phyloP scores from a whole-genome alignment of 2,113 vertebrate species.

The Syngnathus scovelli region DNA sequence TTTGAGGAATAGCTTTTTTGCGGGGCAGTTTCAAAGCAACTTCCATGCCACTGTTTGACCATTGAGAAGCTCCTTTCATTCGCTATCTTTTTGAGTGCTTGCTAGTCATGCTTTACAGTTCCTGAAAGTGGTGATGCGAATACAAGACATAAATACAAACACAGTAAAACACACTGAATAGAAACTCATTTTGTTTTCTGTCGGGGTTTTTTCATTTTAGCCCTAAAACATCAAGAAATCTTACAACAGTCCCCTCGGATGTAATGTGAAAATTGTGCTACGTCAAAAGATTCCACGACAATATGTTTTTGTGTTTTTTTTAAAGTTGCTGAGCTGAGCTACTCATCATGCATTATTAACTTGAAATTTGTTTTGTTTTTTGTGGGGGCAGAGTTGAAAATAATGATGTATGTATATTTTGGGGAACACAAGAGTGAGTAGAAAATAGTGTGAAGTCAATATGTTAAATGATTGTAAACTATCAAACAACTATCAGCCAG shows the following conservation, averaged over 20 bases:
- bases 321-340: conserved; percentile 38
- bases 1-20: conserved; percentile 18
- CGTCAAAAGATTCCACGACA: conserved; percentile 61
- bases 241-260: conserved; percentile 47
- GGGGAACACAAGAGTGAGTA: conserved; percentile 37
- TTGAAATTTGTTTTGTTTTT: conserved; percentile 8
- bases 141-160: conserved; percentile 60
- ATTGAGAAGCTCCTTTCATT: conserved; percentile 22
- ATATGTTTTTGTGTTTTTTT: conserved; percentile 27
- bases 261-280: conserved; percentile 70
- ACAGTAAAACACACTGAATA: conserved; percentile 65
- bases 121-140: conserved; percentile 43
- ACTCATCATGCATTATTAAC: conserved; percentile 65
- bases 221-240: conserved; percentile 56
- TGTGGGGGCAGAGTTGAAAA: neutral
- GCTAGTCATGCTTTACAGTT: conserved; percentile 43
- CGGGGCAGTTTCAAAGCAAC: conserved; percentile 18
- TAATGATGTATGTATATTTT: neutral
- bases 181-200: conserved; percentile 41
- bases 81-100: conserved; percentile 3
- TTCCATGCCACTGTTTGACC: conserved; percentile 17
- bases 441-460: conserved; percentile 50
- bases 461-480: conserved; percentile 22
- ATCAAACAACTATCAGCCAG: neutral
- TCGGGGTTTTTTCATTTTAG: conserved; percentile 27